Base-by-base conservation (phyloP, 2,113 vertebrate genomes). In the Arothron firmamentum region DNA sequence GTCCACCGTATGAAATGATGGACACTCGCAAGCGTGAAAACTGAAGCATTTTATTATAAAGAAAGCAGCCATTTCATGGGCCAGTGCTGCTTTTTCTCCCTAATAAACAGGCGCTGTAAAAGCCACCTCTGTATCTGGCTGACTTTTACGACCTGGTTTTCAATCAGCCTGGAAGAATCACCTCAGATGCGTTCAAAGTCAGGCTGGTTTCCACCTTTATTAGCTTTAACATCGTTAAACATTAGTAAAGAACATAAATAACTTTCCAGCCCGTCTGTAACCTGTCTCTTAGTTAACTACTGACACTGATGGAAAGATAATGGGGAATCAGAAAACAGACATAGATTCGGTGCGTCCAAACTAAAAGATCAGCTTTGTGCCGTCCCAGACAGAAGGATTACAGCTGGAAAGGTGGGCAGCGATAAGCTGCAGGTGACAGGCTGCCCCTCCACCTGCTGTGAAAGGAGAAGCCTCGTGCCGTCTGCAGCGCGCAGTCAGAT, bases 11-110 rank as follows among this genome's bases (percentile, higher is more conserved):
- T 65, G 47, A 80, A 87, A 79, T 65, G 15, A 47, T 42, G 10
- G 71, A 78, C 50, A 16, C 25, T 19, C 47, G 71, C 58, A 57
- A 64, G 59, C 55, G 63, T 74, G 62, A 75, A 83, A 75, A 72
- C 81, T 75, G 65, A 81, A 70, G 74, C 25, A 14, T 77, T 90
- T 90, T 87, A 87, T 86, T 85, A 75, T 68, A 67, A 6, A 6
- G 43, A 47, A 47, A 47, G 45, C 45, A n/a, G 45, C 5, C 31
- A 52, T 60, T 73, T 79, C 25, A 81, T 43, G 19, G 56, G 57
- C 28, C 34, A 31, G 60, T 64, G 25, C 63, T 11, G 43, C 43
- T 61, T 9, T 19, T 54, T 58, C 42, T 47, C 54, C 50, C 65
- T 62, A 63, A 77, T 66, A 81, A 81, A 79, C 15, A 69, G 56